Base-by-base conservation (phyloP, 1,140 invertebrate species). In the Magallana angulata region DNA sequence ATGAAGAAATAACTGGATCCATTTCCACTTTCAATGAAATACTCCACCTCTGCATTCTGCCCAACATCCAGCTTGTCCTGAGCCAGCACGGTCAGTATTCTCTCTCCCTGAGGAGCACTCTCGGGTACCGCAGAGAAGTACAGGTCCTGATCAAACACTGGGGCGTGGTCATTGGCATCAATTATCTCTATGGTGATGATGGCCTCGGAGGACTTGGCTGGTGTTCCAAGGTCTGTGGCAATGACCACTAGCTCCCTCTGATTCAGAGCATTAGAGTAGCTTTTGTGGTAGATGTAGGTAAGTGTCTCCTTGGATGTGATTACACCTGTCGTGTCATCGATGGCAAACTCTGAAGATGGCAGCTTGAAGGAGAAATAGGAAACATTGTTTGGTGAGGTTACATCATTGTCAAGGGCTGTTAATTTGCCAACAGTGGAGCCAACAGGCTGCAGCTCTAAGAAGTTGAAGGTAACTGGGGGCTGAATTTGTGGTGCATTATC, bases 141-240 rank as follows among this genome's bases (percentile, higher is more conserved):
- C 11, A 71, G 81, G n/a, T 80, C 86, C 60, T 92, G 82, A 48
- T 92, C 89, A 91, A 95, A 94, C 18, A 89, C 86, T 64, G 94
- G 94, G n/a, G 92, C 87, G 90, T 94, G 91, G 84, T 94, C 91
- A 90, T 94, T 94, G 58, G 91, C 92, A 90, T 94, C 94, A 1
- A 92, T 88, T 57, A 94, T 87, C 58, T 90, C 89, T n/a, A 95
- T 91, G 9, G 89, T 91, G 18, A 94, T 89, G 7, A 91, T 88
- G 8, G 90, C 87, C 62, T 93, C 91, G 1, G 97, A 97, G 0
- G 96, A 97, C 94, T 91, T 97, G 97, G 95, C 97, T 97, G 98
- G 98, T 93, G 98, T 98, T 0, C 98, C 98, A 93, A 98, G 98
- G 95, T 99, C 98, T 93, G 99, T 98, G 0, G 98, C 98, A 0